Evolutionary conservation across 2,888 invertebrate genomes (phyloP), one percentile per base, ranked within the genome.

Genomic region (Sturmia bella): DNA sequence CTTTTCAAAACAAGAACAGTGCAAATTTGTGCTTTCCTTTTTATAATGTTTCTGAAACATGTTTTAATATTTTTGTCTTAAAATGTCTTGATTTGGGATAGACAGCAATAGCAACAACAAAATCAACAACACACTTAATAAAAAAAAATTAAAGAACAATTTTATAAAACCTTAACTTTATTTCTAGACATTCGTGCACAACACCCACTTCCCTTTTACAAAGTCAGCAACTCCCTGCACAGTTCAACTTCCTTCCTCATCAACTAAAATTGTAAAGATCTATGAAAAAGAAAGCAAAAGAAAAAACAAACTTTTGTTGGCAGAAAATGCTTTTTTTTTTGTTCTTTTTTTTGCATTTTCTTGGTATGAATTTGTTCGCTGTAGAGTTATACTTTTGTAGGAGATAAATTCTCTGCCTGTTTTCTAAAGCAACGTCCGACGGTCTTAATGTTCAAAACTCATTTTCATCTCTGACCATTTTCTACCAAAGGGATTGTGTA

Each of bases 21-120:
- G 37, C 9, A 17, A 21, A 13, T 57, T 54, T 43, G 15, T 12
- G 7, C 15, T 21, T 43, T 27, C 6, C 15, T 32, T 41, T 63
- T 13, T n/a, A 56, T 43, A 13, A 21, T 24, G 39, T 5, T 59
- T 72, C 43, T 21, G n/a, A n/a, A 19, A 5, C 17, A 19, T 56
- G 43, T 56, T 77, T 81, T 69, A 69, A 57, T 48, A 57, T 57
- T 68, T 74, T 69, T 69, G 41, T 66, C 69, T 78, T 78, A 77
- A 74, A 45, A 66, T 70, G 82, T 82, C 82, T 82, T 74, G 76
- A 81, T 81, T 73, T 77, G 74, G 81, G 78, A 82, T 74, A 82
- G 78, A 82, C 82, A 82, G 68, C 32, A 27, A 39, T 12, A 24
- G 21, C 59, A 27, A 24, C 12, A n/a, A 7, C 5, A 19, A 17